Evolutionary conservation across 2,888 invertebrate genomes (phyloP).

Genomic region (Arctia plantaginis): DNA sequence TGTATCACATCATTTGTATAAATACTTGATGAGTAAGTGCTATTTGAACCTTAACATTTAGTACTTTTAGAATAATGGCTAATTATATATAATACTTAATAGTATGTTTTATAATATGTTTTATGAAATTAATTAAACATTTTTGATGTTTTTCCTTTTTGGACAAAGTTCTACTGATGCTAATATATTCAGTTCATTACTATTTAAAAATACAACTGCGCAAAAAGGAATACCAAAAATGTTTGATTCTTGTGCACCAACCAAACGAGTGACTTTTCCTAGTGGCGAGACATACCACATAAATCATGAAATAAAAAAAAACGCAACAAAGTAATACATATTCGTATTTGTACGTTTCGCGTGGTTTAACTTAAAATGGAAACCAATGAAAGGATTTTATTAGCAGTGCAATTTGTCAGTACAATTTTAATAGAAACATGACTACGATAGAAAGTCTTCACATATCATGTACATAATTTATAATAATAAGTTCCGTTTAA

Average conservation of each 20-base stretch:
- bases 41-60: too few species aligned
- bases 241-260: background rate
- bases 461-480: conserved; percentile 7
- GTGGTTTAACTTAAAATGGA: conserved; percentile 9
- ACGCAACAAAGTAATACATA: background rate
- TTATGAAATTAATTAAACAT: too few species aligned
- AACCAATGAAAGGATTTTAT: conserved; percentile 16
- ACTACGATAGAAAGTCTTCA: conserved; percentile 19
- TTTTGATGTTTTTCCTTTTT: too few species aligned
- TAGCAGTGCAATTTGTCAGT: conserved; percentile 40
- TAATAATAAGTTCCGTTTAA: conserved; percentile 17
- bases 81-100: too few species aligned
- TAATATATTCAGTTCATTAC: too few species aligned
- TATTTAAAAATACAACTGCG: too few species aligned
- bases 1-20: too few species aligned
- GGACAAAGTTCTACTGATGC: too few species aligned
- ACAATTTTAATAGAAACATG: conserved; percentile 5
- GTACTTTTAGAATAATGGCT: too few species aligned
- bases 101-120: too few species aligned
- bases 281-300: background rate
- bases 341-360: conserved; percentile 5
- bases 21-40: too few species aligned
- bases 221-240: too few species aligned
- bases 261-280: background rate
- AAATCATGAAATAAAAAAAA: background rate